phyloP scores from a whole-genome alignment of 2,888 invertebrate genomes.

The Disparrhopalites patrizii region DNA sequence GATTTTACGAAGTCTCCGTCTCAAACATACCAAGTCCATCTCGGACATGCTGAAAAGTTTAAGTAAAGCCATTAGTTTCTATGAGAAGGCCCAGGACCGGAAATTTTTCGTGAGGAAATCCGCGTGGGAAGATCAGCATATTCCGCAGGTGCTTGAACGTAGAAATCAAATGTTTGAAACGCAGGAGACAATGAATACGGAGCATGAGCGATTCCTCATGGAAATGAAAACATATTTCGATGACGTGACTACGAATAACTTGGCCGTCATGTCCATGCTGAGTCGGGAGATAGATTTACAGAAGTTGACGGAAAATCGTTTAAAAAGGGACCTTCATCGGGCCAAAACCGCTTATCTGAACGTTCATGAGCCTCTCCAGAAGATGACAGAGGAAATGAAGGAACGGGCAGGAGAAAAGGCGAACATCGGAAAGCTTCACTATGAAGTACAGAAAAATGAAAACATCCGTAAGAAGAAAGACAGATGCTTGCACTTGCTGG shows the following conservation, averaged over 20 bases:
- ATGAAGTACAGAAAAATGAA: background rate
- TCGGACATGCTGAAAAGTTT: background rate
- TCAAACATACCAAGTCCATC: slow-evolving; percentile 55
- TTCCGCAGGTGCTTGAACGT: background rate
- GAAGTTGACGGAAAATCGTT: slow-evolving; percentile 20
- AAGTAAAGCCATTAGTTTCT: background rate
- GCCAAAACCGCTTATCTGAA: slow-evolving; percentile 7
- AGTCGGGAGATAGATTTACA: slow-evolving; percentile 24
- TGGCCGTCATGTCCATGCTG: slow-evolving; percentile 20
- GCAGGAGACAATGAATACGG: background rate
- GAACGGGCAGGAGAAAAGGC: background rate
- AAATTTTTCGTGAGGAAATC: background rate
- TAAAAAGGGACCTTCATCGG: background rate
- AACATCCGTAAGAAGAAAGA: background rate
- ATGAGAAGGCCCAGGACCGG: slow-evolving; percentile 1
- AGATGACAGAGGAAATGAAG: background rate
- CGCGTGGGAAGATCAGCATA: slow-evolving; percentile 3
- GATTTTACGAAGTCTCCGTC: slow-evolving; percentile 36
- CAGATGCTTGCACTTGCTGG: slow-evolving; percentile 8
- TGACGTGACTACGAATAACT: slow-evolving; percentile 25
- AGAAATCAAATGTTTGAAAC: background rate
- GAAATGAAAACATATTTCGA: slow-evolving; percentile 30
- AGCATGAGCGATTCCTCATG: slow-evolving; percentile 18
- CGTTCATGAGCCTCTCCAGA: slow-evolving; percentile 6
- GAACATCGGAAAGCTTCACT: background rate